Conservation (phyloP, 1,140 invertebrate genomes). For the Agrilus planipennis region DNA sequence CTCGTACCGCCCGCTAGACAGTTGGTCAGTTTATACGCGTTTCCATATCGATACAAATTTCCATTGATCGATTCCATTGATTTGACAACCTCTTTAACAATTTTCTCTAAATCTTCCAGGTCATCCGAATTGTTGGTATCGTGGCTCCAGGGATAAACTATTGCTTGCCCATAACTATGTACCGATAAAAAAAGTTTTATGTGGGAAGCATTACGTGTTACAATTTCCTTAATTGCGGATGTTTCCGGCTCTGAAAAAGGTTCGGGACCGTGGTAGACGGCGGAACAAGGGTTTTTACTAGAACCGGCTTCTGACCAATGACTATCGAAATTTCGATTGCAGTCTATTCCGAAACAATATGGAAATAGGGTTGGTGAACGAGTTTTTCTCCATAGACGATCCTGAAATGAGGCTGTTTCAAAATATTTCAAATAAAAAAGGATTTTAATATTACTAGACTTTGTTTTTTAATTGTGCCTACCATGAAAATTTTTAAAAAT, state of each 20-base stretch:
- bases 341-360: constrained; percentile 45
- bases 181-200: constrained; percentile 55
- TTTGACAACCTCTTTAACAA: constrained; percentile 33
- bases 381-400: constrained; percentile 55
- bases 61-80: constrained; percentile 36
- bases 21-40: constrained; percentile 46
- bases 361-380: constrained; percentile 34
- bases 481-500: too few relatives aligned
- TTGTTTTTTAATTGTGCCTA: too few relatives aligned
- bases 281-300: constrained; percentile 48
- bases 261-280: constrained; percentile 53
- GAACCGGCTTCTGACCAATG: constrained; percentile 51
- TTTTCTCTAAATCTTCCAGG: constrained; percentile 30
- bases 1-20: constrained; percentile 53
- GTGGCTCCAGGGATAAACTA: constrained; percentile 68
- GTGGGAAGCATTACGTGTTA: constrained; percentile 34
- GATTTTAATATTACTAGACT: too few relatives aligned
- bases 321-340: constrained; percentile 58
- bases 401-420: too few relatives aligned
- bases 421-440: too few relatives aligned
- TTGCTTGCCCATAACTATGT: constrained; percentile 57
- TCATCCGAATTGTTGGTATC: constrained; percentile 36
- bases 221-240: constrained; percentile 42
- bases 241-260: constrained; percentile 71
- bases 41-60: constrained; percentile 45